Evolutionary conservation across 2,888 invertebrate genomes (phyloP).

Genomic region (Orthosia gracilis): DNA sequence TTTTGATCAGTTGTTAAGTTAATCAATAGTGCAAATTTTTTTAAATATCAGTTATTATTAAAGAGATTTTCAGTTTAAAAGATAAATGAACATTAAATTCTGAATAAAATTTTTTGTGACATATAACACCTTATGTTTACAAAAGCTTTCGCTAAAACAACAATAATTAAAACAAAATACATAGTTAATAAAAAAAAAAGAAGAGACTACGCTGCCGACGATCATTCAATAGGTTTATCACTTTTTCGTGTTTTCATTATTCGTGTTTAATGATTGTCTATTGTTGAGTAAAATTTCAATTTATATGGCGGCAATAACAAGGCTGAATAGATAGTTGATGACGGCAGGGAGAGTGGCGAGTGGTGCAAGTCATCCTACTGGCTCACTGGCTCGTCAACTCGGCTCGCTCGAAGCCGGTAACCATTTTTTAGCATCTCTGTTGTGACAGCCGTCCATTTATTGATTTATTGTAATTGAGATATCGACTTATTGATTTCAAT

Average conservation of each 20-base stretch:
- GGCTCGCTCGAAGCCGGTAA: slow-evolving; percentile 1
- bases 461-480: slow-evolving; percentile 66
- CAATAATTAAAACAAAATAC: neutral
- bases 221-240: slow-evolving; percentile 45
- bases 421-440: slow-evolving; percentile 65
- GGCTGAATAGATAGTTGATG: slow-evolving; percentile 63
- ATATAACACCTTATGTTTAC: neutral
- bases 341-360: slow-evolving; percentile 49
- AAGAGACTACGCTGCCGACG: slow-evolving; percentile 4
- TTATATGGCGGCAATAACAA: slow-evolving; percentile 64
- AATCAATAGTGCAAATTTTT: slow-evolving; percentile 14
- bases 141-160: slow-evolving; percentile 19
- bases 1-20: neutral
- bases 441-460: slow-evolving; percentile 71
- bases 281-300: slow-evolving; percentile 74
- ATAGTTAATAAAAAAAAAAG: neutral
- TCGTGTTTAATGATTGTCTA: slow-evolving; percentile 67
- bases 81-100: neutral
- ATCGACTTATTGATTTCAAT: slow-evolving; percentile 29
- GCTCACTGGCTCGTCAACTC: slow-evolving; percentile 3
- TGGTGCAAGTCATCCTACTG: slow-evolving; percentile 69
- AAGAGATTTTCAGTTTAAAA: neutral
- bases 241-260: slow-evolving; percentile 64
- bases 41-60: neutral
- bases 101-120: neutral